phyloP scores from a whole-genome alignment of 2,888 invertebrate genomes.

The Saturnia pavonia region DNA sequence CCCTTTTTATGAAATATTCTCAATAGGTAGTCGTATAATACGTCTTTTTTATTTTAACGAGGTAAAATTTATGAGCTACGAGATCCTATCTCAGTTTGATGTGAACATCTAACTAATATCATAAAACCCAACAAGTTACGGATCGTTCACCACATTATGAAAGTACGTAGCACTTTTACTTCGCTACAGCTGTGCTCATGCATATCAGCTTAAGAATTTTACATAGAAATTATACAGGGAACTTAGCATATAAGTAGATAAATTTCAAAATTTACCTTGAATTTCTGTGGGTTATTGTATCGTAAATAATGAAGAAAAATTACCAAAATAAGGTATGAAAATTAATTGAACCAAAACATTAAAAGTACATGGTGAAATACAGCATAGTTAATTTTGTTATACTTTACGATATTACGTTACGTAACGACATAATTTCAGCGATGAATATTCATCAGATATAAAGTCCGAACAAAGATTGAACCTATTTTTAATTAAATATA shows the following conservation, averaged over 20 bases:
- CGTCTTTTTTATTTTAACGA: slow-evolving; percentile 14
- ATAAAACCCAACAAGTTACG: slow-evolving; percentile 14
- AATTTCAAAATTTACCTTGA: background rate
- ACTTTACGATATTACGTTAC: background rate
- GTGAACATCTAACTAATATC: slow-evolving; percentile 15
- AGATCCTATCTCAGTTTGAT: slow-evolving; percentile 15
- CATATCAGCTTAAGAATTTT: slow-evolving; percentile 7
- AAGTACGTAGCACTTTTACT: slow-evolving; percentile 17
- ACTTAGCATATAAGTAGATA: background rate
- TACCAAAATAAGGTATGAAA: background rate
- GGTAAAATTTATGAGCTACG: background rate
- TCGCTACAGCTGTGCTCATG: slow-evolving; percentile 10
- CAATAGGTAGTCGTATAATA: slow-evolving; percentile 1
- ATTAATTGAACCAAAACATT: too few relatives aligned
- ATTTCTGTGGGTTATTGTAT: background rate
- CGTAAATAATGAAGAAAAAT: background rate
- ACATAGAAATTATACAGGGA: background rate
- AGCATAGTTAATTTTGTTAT: background rate
- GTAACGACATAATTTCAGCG: background rate
- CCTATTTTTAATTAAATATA: background rate
- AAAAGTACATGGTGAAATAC: too few relatives aligned
- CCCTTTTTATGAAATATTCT: background rate
- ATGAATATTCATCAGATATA: background rate
- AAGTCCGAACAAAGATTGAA: background rate
- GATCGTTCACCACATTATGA: slow-evolving; percentile 11